Evolutionary conservation across 2,888 invertebrate genomes (phyloP), one percentile per base, ranked within the genome.

Genomic region (Perizoma affinitatum): DNA sequence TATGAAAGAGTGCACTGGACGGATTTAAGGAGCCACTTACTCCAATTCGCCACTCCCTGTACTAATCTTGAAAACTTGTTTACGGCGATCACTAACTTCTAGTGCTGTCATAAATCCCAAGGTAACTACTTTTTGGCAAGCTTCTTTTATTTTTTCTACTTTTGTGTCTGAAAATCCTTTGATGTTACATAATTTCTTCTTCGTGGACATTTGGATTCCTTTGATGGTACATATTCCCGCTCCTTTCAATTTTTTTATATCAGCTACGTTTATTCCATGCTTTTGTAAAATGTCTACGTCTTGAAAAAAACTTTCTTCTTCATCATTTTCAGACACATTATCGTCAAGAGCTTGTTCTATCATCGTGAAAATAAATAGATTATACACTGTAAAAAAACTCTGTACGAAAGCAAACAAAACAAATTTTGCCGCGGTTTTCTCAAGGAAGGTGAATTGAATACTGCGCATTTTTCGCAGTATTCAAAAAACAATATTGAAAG

Each of bases 131-230:
- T 96, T 96, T 64, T 93, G 90, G 71, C 95, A 95, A 44, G 95
- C 95, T 86, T 96, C 96, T 86, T 96, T 96, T 61, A 96, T 96
- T 92, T 96, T 96, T 59, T 96, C 95, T 50, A 96, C 95, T 88
- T 96, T 96, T 5, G 94, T 94, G 72, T 96, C 96, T 22, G 96
- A 95, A 75, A 96, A 95, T 5, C 96, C 96, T 88, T 96, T 96
- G 54, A 96, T 95, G 69, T 93, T 93, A 71, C 94, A 93, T 55
- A 97, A 80, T 76, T 94, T 95, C 78, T 95, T 96, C 75, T 93
- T 94, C 8, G 96, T 96, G 2, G 94, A 94, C 97, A 97, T 97
- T 80, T 96, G 95, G 57, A 96, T 92, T 0, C 96, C 97, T 90
- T 96, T 96, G 50, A 97, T 93, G 0, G 96, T 97, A 75, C 96